Evolutionary conservation across 92 coral and sea anemone genomes (phyloP), one percentile per base, ranked within the genome.

Genomic region (Actinostola sp.): DNA sequence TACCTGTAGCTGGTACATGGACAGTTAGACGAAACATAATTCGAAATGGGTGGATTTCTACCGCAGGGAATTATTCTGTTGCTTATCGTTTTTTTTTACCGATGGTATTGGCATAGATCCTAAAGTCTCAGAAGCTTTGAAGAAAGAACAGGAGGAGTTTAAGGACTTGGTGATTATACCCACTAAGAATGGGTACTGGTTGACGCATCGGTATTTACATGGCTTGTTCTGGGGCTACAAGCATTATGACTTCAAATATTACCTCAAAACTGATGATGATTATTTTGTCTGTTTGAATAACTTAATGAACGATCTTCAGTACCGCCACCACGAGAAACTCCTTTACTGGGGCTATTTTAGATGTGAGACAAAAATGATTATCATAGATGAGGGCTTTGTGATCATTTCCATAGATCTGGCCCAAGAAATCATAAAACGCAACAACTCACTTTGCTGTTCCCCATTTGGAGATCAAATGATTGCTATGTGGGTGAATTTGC

Each of bases 381-480:
- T 81, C n/a, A 84, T 84, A 70, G 89, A 84, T 35, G 85, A 78
- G 45, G 89, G 89, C 0, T 79, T 84, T 46, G 48, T 84, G 29
- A 72, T 72, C 20, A 32, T 84, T 3, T 34, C 79, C 0, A 57
- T 49, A 1, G 89, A 84, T 66, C 75, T 84, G 43, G 81, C 60
- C 0, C 63, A 70, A 0, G 86, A 79, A 39, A 53, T 84, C 31
- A 41, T 84, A 2, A 73, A 61, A 14, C 79, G 89, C 0, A 84
- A 83, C 49, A 78, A 78, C 38, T 48, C 88, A 3, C 73, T 83
- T 21, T 78, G 78, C 49, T 83, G 88, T 50, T 69, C 54, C 33
- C 89, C 89, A 1, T 62, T 51, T 25, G 89, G 85, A 28, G 89
- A 65, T 17, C 89, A 84, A 10, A 84, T 84, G 89, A 80, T 84